A percentile compares a stretch with the other conserved stretches of the same genome.
These are phyloP conservation scores for Drymodes brunneopygia DNA, from an alignment of 2,113 vertebrate genomes.

Conservation along the genomic window DNA sequence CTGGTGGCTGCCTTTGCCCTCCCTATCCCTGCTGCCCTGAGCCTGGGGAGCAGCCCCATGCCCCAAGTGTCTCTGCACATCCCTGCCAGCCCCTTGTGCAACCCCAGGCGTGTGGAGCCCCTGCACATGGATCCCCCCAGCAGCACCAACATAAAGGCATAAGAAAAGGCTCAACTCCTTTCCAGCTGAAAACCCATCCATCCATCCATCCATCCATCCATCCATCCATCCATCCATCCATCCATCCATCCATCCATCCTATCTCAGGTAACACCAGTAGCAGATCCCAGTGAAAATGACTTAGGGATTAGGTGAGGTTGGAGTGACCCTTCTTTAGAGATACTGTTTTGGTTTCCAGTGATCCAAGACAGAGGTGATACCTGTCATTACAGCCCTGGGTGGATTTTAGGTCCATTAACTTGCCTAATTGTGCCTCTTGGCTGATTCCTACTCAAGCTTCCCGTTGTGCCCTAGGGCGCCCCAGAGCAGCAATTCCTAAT, in stretches of 20 bases:
- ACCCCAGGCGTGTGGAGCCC: rapidly evolving
- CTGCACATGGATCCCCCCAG: background rate
- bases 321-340: background rate
- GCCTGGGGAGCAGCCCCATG: rapidly evolving
- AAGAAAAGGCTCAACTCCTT: background rate
- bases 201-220: background rate
- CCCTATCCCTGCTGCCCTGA: background rate
- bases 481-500: background rate
- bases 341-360: background rate
- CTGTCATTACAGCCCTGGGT: background rate
- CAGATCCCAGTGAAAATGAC: background rate
- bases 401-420: background rate
- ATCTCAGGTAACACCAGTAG: background rate
- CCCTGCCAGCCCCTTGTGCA: background rate
- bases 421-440: background rate
- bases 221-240: background rate
- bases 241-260: background rate
- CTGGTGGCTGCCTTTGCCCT: background rate
- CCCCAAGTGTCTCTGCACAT: background rate
- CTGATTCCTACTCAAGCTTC: background rate
- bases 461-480: rapidly evolving
- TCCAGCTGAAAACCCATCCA: background rate
- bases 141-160: background rate
- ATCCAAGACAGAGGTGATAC: background rate
- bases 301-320: background rate